Percentiles rank a stretch among this genome's conserved stretches.
Evolutionary conservation across 2,888 invertebrate genomes (phyloP).

Genomic region (Coenonympha arcania): DNA sequence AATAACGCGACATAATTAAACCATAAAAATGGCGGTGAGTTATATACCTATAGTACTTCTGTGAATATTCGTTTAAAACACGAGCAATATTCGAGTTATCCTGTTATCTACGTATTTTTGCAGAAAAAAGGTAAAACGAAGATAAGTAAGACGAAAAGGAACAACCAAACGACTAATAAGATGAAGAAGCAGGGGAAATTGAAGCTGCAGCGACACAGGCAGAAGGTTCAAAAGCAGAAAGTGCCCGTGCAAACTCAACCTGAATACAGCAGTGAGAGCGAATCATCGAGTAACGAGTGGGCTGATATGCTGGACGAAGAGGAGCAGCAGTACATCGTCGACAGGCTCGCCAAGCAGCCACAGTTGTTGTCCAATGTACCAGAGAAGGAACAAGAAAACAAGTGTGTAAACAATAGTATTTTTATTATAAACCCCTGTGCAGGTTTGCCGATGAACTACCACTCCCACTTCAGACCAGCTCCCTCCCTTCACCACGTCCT

Average conservation of each 20-base stretch:
- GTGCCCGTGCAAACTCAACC: conserved; percentile 43
- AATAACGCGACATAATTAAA: not conserved
- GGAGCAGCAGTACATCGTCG: conserved; percentile 70
- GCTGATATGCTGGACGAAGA: conserved; percentile 75
- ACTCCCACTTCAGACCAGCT: too few relatives aligned
- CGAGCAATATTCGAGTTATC: conserved; percentile 4
- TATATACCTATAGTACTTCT: not conserved
- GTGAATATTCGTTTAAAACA: conserved; percentile 2
- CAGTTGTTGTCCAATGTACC: conserved; percentile 57
- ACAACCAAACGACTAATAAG: conserved; percentile 74
- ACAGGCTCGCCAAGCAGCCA: conserved; percentile 57
- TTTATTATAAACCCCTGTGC: too few relatives aligned
- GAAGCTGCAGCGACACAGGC: conserved; percentile 60
- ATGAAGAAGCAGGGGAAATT: conserved; percentile 72
- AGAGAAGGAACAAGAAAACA: conserved; percentile 45
- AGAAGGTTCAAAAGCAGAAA: conserved; percentile 53
- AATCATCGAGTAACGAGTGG: conserved; percentile 70
- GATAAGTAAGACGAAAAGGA: conserved; percentile 72
- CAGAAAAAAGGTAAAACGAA: conserved; percentile 72
- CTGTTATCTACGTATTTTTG: too few relatives aligned
- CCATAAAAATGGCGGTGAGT: conserved; percentile 53
- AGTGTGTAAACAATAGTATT: conserved; percentile 30
- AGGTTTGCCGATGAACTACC: too few relatives aligned
- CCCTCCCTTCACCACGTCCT: too few relatives aligned
- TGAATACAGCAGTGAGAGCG: conserved; percentile 64